A percentile compares a stretch with the other conserved stretches of the same genome.
Evolutionary conservation across 1,140 invertebrate species (phyloP).

Genomic region (Psilanteris sp.): DNA sequence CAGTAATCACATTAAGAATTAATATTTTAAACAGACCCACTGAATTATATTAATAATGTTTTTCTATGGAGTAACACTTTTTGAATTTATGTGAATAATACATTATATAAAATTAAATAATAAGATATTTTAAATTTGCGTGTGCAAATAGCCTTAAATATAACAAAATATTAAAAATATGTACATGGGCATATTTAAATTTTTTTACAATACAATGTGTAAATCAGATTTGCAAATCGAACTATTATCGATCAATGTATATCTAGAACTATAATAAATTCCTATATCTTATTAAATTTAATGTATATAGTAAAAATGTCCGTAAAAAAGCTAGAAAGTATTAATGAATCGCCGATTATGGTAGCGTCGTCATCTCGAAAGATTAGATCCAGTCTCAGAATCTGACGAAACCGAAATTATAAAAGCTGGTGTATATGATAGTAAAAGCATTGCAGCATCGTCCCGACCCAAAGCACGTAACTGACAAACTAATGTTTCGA

Average conservation of each 20-base stretch:
- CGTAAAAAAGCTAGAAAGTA: conserved; percentile 67
- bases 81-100: too few relatives aligned
- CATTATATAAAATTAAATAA: too few relatives aligned
- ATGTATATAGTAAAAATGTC: conserved; percentile 47
- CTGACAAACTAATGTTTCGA: conserved; percentile 72
- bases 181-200: too few relatives aligned
- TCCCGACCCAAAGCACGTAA: conserved; percentile 75
- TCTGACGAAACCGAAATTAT: conserved; percentile 71
- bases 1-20: too few relatives aligned
- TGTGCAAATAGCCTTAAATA: too few relatives aligned
- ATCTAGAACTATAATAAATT: conserved; percentile 10
- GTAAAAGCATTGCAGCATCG: conserved; percentile 74
- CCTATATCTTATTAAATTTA: conserved; percentile 10
- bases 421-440: conserved; percentile 74
- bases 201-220: too few relatives aligned
- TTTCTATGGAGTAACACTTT: too few relatives aligned
- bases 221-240: background rate
- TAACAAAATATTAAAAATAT: too few relatives aligned
- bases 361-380: conserved; percentile 78
- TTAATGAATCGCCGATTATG: conserved; percentile 65
- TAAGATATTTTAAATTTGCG: too few relatives aligned
- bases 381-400: conserved; percentile 77
- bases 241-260: background rate
- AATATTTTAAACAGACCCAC: too few relatives aligned
- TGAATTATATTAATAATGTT: too few relatives aligned